Base-by-base conservation (phyloP, 2,113 vertebrate species). In the Xiphias gladius region DNA sequence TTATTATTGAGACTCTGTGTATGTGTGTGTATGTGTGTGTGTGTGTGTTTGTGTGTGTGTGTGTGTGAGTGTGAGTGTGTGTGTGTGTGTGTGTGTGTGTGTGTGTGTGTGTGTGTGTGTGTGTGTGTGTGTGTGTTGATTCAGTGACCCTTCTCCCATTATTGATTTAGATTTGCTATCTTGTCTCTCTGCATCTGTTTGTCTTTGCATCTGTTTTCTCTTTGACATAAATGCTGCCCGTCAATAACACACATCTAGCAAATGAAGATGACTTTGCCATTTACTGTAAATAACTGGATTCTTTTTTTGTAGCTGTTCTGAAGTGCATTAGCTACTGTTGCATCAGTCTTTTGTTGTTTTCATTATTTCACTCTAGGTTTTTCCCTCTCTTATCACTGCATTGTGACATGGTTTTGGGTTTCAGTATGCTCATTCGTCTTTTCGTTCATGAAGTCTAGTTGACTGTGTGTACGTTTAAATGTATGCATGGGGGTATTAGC, bases 111-210 rank as follows among this genome's bases (percentile, higher is more conserved):
- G 67, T 68, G 66, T 61, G 52, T 54, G 72, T 72, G 62, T 67
- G 66, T 35, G 59, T 58, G 65, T 67, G 68, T 76, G 43, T 69
- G 50, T 76, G 32, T 70, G 73, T n/a, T 32, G 48, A 75, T 26
- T 74, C 43, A 66, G 73, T 32, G 10, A 71, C 80, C 83, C 43
- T 32, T 72, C 81, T 83, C 30, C 30, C 65, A 46, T 73, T 79
- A 90, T 88, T 84, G 88, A 88, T 90, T 82, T 66, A 58, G 80
- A 81, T 67, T 74, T 70, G 19, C 54, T 61, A 48, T 88, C 79
- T 85, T 52, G 67, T 78, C 65, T 86, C 57, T 32, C 59, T 68
- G 41, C 63, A 79, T 82, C 76, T 82, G 32, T 69, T 71, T 75
- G 24, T 73, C 32, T 24, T n/a, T 61, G 50, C 57, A 26, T 85